Evolutionary conservation across 2,888 invertebrate genomes (phyloP).

Genomic region (Diloba caeruleocephala): DNA sequence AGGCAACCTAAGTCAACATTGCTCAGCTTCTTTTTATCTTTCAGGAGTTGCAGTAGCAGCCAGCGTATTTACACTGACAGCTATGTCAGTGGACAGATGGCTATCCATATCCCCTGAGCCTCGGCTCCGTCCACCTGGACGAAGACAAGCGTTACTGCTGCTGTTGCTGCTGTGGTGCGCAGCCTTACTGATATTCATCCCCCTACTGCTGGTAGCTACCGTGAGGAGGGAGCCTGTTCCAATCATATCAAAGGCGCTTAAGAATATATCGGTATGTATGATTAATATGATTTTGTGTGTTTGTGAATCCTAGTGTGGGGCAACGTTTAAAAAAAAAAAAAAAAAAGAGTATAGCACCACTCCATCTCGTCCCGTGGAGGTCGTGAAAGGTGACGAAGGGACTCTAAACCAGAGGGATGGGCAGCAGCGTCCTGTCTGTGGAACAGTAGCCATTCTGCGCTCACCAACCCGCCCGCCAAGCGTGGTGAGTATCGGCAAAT

Average conservation of each 20-base stretch:
- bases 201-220: conserved; percentile 88
- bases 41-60: conserved; percentile 93
- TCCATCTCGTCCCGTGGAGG: too few species aligned
- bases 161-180: conserved; percentile 91
- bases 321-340: too few species aligned
- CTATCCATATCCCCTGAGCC: conserved; percentile 91
- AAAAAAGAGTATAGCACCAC: too few species aligned
- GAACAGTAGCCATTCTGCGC: too few species aligned
- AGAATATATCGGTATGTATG: conserved; percentile 74
- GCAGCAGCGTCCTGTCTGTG: too few species aligned
- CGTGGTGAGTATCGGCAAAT: too few species aligned
- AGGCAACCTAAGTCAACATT: too few species aligned
- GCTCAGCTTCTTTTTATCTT: background rate
- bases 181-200: conserved; percentile 91
- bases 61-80: conserved; percentile 93
- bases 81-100: conserved; percentile 94
- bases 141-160: conserved; percentile 90
- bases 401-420: too few species aligned
- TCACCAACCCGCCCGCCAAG: too few species aligned
- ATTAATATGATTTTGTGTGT: background rate
- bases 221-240: conserved; percentile 78
- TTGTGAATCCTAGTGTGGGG: too few species aligned
- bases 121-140: conserved; percentile 90
- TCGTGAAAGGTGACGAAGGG: too few species aligned
- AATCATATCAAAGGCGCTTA: conserved; percentile 71